Base-by-base conservation (phyloP, 2,113 vertebrate species). In the Oreocharis arfaki region DNA sequence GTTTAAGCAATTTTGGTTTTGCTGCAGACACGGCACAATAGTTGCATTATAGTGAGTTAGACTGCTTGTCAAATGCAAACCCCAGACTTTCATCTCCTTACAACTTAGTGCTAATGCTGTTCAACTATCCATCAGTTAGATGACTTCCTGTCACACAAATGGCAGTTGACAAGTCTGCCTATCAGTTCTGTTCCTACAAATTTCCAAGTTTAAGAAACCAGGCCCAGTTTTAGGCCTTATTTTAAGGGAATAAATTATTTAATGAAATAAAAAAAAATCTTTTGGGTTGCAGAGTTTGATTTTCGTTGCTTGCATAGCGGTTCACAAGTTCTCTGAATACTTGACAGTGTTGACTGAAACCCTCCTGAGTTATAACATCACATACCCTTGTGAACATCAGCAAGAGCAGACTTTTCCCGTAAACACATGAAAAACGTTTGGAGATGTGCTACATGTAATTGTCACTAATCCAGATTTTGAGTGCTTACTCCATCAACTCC, bases 1-100 rank as follows among this genome's bases (percentile, higher is more conserved):
- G 47, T 92, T 96, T 73, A 95, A 96, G 84, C 77, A 92, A 80
- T 95, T 96, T 89, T 8, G 12, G 85, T 81, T 94, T 91, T 65
- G 91, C 70, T 94, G 84, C 81, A 93, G 81, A 76, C 77, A 50
- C 0, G 0, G 65, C 65, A 96, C 87, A 93, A 55, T 92, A 60
- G 76, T 82, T 84, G 64, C 80, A 90, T 89, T 92, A 50, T n/a
- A 70, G 63, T 33, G 50, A 86, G 55, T 80, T 70, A 93, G 88
- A 63, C 79, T 88, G 71, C 88, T 82, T 94, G 94, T 95, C 93
- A 96, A 82, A 90, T 53, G n/a, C 59, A 94, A 95, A 92, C 13
- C 87, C 41, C 65, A 26, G 64, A 49, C 90, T 89, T 92, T 92
- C 17, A 82, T 95, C 91, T 93, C 52, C 52, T 89, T 89, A 60